Conservation (phyloP, 2,113 vertebrate genomes). For the Brevimyrus niger region DNA sequence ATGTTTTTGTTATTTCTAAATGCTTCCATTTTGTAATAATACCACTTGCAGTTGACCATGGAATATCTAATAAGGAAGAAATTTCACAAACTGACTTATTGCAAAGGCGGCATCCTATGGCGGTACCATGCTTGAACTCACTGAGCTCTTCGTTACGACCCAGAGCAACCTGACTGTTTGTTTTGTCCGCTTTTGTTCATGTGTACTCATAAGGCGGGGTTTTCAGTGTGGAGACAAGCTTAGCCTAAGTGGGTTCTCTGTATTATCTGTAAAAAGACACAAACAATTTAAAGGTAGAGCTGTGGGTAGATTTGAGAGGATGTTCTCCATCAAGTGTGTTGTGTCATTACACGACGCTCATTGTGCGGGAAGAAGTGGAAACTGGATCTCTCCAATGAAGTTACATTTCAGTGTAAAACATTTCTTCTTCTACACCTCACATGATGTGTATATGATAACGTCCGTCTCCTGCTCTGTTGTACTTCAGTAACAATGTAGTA, state of each 20-base stretch:
- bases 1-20: not conserved
- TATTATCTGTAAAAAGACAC: not conserved
- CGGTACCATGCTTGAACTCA: not conserved
- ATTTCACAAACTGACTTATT: not conserved
- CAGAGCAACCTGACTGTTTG: too few species aligned
- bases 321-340: not conserved
- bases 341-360: not conserved
- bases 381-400: not conserved
- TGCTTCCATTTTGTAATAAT: not conserved
- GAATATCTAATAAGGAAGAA: not conserved
- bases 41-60: not conserved
- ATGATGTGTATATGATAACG: not conserved
- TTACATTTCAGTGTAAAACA: not conserved
- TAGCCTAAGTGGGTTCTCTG: not conserved
- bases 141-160: not conserved
- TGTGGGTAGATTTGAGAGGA: not conserved
- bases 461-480: not conserved
- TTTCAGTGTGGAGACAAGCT: not conserved
- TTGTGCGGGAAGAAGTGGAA: not conserved
- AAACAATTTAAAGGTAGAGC: not conserved
- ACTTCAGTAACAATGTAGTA: not conserved
- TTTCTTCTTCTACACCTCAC: not conserved
- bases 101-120: not conserved
- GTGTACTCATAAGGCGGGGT: not conserved
- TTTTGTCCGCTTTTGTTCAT: not conserved